Conservation (phyloP, 2,888 invertebrate species). For the Druceiella hillmani region DNA sequence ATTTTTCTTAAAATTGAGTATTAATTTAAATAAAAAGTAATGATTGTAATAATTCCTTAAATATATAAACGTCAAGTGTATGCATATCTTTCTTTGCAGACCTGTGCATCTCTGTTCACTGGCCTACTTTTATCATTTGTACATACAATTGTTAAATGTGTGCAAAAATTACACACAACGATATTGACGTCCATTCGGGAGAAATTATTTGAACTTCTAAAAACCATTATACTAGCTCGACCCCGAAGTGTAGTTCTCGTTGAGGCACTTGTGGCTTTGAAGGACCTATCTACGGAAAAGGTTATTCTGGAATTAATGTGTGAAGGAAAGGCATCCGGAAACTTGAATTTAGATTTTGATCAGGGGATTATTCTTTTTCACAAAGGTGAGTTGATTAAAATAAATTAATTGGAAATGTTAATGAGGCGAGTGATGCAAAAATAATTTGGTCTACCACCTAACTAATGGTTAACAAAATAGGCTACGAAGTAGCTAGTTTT, state of each 20-base stretch:
- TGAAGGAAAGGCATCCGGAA: constrained; percentile 28
- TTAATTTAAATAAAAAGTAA: no score
- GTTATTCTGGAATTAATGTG: constrained; percentile 29
- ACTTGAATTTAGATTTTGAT: constrained; percentile 38
- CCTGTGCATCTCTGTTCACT: constrained; percentile 34
- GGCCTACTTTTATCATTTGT: constrained; percentile 32
- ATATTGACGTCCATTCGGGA: constrained; percentile 9
- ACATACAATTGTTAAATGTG: constrained; percentile 19
- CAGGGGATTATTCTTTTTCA: constrained; percentile 42
- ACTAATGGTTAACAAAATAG: no score
- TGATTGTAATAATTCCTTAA: no score
- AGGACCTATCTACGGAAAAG: constrained; percentile 23
- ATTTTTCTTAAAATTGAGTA: no score
- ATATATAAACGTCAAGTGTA: no score
- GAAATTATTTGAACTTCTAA: constrained; percentile 27
- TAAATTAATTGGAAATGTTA: no score
- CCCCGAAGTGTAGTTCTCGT: constrained; percentile 32
- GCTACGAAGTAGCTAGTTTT: no score
- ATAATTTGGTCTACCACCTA: no score
- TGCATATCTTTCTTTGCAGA: constrained; percentile 31
- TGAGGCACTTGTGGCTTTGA: constrained; percentile 27
- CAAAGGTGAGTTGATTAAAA: constrained; percentile 36
- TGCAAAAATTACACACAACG: constrained; percentile 6
- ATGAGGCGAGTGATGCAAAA: no score
- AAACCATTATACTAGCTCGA: constrained; percentile 30